Evolutionary conservation across 2,888 invertebrate genomes (phyloP), one percentile per base, ranked within the genome.

Genomic region (Sipunculus nudus): DNA sequence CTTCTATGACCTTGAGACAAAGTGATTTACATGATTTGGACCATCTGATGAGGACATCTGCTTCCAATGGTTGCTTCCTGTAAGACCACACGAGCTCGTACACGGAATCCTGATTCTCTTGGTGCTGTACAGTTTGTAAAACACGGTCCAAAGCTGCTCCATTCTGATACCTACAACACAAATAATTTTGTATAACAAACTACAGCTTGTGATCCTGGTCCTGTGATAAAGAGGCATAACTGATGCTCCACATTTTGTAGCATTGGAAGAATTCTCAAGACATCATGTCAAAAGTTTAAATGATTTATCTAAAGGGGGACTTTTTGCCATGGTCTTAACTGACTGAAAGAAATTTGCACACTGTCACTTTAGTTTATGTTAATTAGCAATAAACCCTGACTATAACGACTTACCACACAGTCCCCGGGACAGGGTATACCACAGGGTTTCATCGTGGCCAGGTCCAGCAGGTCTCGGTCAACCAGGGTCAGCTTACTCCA

Each of bases 131-230:
- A 63, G 52, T 63, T 54, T 19, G 43, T 25, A 35, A 59, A 56
- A 28, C 63, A 63, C 3, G 63, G 63, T 26, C 63, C 59, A 31
- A 46, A 63, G 19, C 41, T 21, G 40, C 63, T 63, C 63, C 63
- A 63, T 2, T 23, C 26, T 28, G 52, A 49, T 16, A 59, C 45
- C 63, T 63, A 41, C 6, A 61, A 21, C 41, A 46, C 23, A 31
- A 19, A 16, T 13, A 28, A 48, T 10, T 25, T 13, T 6, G 10
- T 16, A 26, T 48, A 26, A 25, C n/a, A n/a, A n/a, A n/a, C n/a
- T n/a, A n/a, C n/a, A n/a, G n/a, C n/a, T n/a, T n/a, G n/a, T n/a
- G n/a, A n/a, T n/a, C n/a, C n/a, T n/a, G n/a, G n/a, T n/a, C n/a
- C n/a, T n/a, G n/a, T n/a, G n/a, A n/a, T n/a, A n/a, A n/a, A n/a